These are phyloP conservation scores for Dasypolia templi DNA, from an alignment of 2,888 invertebrate genomes.

Conservation along the genomic window DNA sequence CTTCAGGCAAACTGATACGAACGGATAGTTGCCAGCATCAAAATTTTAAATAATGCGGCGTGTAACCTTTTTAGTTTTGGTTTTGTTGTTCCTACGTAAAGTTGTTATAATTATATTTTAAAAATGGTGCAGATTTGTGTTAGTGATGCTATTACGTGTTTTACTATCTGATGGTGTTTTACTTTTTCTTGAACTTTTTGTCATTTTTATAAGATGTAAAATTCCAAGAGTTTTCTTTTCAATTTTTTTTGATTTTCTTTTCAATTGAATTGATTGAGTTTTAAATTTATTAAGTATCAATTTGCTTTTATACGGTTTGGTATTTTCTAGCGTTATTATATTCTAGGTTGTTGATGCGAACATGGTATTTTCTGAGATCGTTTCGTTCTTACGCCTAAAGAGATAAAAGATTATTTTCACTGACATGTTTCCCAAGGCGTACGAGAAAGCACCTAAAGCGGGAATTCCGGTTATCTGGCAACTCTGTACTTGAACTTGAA, in stretches of 20 bases:
- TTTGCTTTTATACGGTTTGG: neutral
- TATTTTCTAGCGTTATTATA: neutral
- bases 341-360: neutral
- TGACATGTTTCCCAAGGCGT: neutral
- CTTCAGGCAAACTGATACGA: constrained; percentile 65
- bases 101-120: too few relatives aligned
- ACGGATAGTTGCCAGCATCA: constrained; percentile 31
- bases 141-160: too few relatives aligned
- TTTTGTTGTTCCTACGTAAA: too few relatives aligned
- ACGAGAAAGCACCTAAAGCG: neutral
- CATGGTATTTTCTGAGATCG: neutral
- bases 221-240: too few relatives aligned
- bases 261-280: neutral
- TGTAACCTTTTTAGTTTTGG: too few relatives aligned
- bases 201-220: too few relatives aligned
- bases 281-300: too few relatives aligned
- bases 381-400: neutral
- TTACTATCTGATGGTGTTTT: too few relatives aligned
- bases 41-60: neutral
- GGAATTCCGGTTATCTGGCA: constrained; percentile 39
- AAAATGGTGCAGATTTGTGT: too few relatives aligned
- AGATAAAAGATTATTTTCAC: neutral
- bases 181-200: too few relatives aligned
- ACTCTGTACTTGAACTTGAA: constrained; percentile 34
- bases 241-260: neutral